Evolutionary conservation across 2,113 vertebrate genomes (phyloP).

Genomic region (Campylorhamphus procurvoides): DNA sequence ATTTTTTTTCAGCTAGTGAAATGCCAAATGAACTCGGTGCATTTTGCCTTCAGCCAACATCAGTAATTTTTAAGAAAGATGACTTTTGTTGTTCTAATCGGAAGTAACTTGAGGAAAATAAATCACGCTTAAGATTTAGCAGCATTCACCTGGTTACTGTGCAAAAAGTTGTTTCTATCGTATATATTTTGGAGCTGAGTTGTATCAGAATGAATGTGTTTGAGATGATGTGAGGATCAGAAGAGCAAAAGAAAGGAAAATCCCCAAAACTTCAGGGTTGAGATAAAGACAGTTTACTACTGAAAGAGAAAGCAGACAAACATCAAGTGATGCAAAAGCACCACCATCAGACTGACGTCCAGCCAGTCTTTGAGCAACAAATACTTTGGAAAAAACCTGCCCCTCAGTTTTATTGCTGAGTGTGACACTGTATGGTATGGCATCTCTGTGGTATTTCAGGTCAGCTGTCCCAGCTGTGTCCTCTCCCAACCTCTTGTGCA

Average conservation of each 20-base stretch:
- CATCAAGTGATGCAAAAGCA: not conserved
- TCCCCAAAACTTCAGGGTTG: not conserved
- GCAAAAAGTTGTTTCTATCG: not conserved
- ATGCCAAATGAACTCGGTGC: not conserved
- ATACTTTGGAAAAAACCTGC: not conserved
- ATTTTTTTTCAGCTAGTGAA: not conserved
- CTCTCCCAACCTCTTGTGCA: not conserved
- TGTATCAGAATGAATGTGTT: not conserved
- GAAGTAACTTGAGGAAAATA: not conserved
- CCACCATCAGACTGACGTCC: not conserved
- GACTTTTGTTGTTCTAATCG: not conserved
- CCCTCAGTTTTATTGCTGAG: not conserved
- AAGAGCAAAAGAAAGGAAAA: not conserved
- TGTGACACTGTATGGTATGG: not conserved
- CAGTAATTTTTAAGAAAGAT: not conserved
- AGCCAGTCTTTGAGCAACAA: not conserved
- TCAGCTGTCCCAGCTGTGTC: constrained; percentile 60
- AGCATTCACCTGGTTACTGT: not conserved
- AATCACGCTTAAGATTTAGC: not conserved
- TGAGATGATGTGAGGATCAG: not conserved
- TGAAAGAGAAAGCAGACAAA: not conserved
- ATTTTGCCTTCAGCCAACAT: not conserved
- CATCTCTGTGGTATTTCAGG: constrained; percentile 38
- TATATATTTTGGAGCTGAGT: not conserved
- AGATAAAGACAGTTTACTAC: not conserved